A percentile compares a stretch with the other conserved stretches of the same genome.
These are phyloP conservation scores for Rhopalosiphum nymphaeae DNA, from an alignment of 2,888 invertebrate species.

Conservation along the genomic window DNA sequence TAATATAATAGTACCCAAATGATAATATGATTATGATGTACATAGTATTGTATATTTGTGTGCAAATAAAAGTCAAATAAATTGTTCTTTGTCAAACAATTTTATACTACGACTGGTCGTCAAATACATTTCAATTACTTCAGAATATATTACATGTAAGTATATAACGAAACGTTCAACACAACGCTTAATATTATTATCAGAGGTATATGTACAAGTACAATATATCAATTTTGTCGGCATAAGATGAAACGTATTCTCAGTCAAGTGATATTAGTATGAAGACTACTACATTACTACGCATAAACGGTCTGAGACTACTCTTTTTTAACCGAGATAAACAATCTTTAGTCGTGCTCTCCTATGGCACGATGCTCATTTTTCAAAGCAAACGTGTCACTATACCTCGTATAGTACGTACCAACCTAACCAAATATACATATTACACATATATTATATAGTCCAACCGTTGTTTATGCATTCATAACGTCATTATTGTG, in stretches of 20 bases:
- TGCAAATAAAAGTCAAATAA: background rate
- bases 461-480: background rate
- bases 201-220: background rate
- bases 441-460: background rate
- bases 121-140: background rate
- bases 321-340: background rate
- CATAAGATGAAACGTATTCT: background rate
- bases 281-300: background rate
- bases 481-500: background rate
- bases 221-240: background rate
- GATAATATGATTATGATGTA: background rate
- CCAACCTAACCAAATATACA: background rate
- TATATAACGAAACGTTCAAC: background rate
- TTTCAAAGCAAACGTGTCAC: constrained; percentile 12
- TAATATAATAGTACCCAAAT: background rate
- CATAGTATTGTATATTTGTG: background rate
- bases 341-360: background rate
- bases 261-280: background rate
- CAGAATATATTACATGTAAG: background rate
- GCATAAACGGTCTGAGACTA: background rate
- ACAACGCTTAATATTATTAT: background rate
- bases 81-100: background rate
- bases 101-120: background rate
- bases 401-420: background rate
- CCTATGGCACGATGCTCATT: background rate